These are phyloP conservation scores for Drosophila paulistorum DNA, from an alignment of 1,140 invertebrate species.

Conservation along the genomic window DNA sequence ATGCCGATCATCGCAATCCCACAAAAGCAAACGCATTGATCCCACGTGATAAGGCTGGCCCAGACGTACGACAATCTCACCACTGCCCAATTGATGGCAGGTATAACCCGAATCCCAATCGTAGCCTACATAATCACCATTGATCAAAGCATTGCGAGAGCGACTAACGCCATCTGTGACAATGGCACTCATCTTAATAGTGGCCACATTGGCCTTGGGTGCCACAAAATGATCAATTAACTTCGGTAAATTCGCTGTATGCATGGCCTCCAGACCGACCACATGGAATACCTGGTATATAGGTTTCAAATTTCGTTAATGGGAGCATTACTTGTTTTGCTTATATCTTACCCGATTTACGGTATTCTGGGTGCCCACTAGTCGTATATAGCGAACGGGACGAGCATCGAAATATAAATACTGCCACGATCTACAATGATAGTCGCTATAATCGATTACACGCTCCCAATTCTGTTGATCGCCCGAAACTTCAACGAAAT, in stretches of 20 bases:
- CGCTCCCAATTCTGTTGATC: conserved; percentile 97
- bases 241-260: conserved; percentile 89
- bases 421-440: conserved; percentile 98
- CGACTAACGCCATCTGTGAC: conserved; percentile 97
- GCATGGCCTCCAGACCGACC: conserved; percentile 95
- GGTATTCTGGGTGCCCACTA: conserved; percentile 97
- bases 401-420: conserved; percentile 95
- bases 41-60: conserved; percentile 97
- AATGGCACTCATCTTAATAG: conserved; percentile 92
- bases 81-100: conserved; percentile 98
- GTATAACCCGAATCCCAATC: conserved; percentile 99
- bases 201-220: conserved; percentile 96
- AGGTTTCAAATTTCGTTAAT: too few relatives aligned
- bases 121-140: conserved; percentile 96
- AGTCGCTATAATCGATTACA: conserved; percentile 95
- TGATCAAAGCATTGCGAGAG: conserved; percentile 96
- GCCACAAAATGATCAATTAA: conserved; percentile 91
- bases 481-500: conserved; percentile 98
- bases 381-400: conserved; percentile 94
- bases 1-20: conserved; percentile 98
- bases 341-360: conserved; percentile 90
- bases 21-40: conserved; percentile 95
- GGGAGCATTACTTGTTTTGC: background rate
- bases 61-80: conserved; percentile 96
- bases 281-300: conserved; percentile 92